A percentile compares a stretch with the other conserved stretches of the same genome.
These are phyloP conservation scores for Noctua comes DNA, from an alignment of 2,888 invertebrate species.

Conservation along the genomic window DNA sequence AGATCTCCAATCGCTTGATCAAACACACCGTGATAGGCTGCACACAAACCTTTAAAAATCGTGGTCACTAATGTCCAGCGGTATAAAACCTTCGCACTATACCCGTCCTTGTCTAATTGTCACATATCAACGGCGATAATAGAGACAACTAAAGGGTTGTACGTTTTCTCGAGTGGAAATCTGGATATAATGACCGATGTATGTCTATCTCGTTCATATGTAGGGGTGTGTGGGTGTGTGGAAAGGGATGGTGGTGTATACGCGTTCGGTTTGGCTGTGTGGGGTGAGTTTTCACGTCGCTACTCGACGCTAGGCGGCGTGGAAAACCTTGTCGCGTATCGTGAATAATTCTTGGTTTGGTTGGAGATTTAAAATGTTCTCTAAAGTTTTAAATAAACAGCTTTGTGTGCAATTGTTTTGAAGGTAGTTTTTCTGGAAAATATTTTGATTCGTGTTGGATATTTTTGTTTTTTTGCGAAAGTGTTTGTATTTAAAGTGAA, in stretches of 20 bases:
- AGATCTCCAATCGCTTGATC: slow-evolving; percentile 75
- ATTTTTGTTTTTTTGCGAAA: background rate
- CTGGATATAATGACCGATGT: slow-evolving; percentile 81
- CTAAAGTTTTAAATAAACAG: slow-evolving; percentile 25
- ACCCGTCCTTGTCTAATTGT: slow-evolving; percentile 80
- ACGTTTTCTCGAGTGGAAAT: slow-evolving; percentile 86
- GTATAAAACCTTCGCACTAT: slow-evolving; percentile 75
- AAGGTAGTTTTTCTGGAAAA: background rate
- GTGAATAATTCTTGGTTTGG: slow-evolving; percentile 42
- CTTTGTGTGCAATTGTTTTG: background rate
- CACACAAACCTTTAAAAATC: slow-evolving; percentile 74
- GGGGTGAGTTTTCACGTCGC: slow-evolving; percentile 77
- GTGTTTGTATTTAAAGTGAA: background rate
- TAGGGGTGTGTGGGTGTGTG: slow-evolving; percentile 83
- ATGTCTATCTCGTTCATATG: slow-evolving; percentile 87
- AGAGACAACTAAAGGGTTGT: slow-evolving; percentile 87
- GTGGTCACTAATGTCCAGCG: slow-evolving; percentile 85
- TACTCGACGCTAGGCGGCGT: slow-evolving; percentile 89
- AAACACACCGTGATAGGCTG: slow-evolving; percentile 83
- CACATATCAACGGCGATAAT: slow-evolving; percentile 78
- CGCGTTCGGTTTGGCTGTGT: slow-evolving; percentile 73
- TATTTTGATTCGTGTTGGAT: too few species aligned
- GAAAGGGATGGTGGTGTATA: slow-evolving; percentile 84
- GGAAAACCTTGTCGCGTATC: slow-evolving; percentile 66
- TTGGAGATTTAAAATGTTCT: slow-evolving; percentile 53